Percentiles rank a stretch among this genome's conserved stretches.
Evolutionary conservation across 2,113 vertebrate species (phyloP).

Genomic region (Casuarius casuarius): DNA sequence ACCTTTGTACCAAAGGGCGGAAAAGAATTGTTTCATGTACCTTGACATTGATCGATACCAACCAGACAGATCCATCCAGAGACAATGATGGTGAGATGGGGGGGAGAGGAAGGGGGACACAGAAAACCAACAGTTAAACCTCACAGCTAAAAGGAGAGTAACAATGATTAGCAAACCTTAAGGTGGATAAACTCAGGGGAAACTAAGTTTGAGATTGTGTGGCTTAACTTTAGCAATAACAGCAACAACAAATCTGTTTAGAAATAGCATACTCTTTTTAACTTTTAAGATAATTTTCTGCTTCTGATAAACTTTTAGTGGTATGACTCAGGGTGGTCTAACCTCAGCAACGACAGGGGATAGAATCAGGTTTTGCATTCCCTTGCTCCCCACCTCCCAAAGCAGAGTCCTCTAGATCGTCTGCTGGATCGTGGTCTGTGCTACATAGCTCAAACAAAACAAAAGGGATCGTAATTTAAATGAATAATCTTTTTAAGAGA

Average conservation of each 20-base stretch:
- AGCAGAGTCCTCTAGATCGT: background rate
- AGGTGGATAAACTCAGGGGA: background rate
- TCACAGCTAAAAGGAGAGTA: background rate
- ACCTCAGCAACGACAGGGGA: background rate
- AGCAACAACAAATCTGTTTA: background rate
- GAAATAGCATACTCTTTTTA: background rate
- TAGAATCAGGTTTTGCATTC: background rate
- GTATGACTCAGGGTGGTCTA: background rate
- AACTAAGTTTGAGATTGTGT: background rate
- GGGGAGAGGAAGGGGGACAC: background rate
- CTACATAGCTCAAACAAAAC: background rate
- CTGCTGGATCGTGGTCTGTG: accelerated
- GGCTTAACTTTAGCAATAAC: background rate
- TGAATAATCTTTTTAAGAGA: background rate
- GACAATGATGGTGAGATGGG: background rate
- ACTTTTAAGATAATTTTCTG: background rate
- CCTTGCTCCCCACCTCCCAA: background rate
- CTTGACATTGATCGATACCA: background rate
- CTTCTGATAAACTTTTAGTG: background rate
- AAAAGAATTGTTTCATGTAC: background rate
- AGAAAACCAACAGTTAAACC: background rate
- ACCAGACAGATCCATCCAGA: background rate
- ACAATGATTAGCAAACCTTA: background rate
- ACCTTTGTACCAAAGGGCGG: background rate
- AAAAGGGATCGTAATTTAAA: background rate